These are phyloP conservation scores for Pelosia muscerda DNA, from an alignment of 2,888 invertebrate species.

Conservation along the genomic window DNA sequence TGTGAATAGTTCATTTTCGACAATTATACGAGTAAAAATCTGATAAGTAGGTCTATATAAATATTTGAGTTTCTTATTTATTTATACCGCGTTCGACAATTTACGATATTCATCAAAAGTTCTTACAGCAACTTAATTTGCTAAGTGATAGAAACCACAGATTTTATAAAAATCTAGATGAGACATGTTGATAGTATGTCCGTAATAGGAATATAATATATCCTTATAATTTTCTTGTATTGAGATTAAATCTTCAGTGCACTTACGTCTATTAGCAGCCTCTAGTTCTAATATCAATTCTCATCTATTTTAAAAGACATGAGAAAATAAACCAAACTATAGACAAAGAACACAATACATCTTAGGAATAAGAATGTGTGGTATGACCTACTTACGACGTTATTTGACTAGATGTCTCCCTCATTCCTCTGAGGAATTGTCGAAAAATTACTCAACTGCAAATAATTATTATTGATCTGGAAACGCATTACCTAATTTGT, in stretches of 20 bases:
- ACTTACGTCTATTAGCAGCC: too few species aligned
- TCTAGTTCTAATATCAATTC: neutral
- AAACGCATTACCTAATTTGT: neutral
- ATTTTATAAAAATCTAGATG: neutral
- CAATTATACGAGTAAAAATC: slow-evolving; percentile 23
- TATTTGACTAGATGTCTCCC: neutral
- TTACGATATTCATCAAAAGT: slow-evolving; percentile 36
- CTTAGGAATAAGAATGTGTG: neutral
- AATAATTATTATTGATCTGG: too few species aligned
- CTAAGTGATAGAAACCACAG: slow-evolving; percentile 16
- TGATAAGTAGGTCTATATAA: neutral
- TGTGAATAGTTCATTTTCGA: slow-evolving; percentile 28
- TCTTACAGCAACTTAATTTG: slow-evolving; percentile 21
- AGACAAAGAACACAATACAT: too few species aligned
- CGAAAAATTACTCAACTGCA: neutral
- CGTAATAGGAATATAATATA: neutral
- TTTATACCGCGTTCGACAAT: neutral
- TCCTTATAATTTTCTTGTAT: neutral
- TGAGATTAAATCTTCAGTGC: neutral
- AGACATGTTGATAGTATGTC: neutral
- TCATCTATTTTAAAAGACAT: neutral
- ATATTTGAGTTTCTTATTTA: slow-evolving; percentile 11
- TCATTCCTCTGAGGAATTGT: neutral
- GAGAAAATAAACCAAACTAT: neutral
- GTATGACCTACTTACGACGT: neutral